Conservation (phyloP, 2,888 invertebrate species). For the Digitonthophagus gazella region DNA sequence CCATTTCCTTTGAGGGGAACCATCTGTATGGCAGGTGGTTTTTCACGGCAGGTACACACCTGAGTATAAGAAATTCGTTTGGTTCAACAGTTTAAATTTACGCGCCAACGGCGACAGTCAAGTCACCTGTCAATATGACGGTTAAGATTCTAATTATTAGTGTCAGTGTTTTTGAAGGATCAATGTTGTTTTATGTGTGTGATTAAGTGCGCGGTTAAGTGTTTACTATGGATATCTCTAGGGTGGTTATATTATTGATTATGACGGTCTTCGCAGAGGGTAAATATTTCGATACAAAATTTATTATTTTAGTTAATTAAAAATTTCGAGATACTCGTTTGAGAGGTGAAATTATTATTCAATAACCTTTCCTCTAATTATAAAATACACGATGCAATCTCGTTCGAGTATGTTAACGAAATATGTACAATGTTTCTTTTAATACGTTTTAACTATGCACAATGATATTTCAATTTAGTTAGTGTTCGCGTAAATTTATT, state of each 20-base stretch:
- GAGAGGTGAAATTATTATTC: too few relatives aligned
- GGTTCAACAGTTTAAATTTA: background rate
- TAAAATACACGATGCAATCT: too few relatives aligned
- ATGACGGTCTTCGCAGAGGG: background rate
- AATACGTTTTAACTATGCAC: too few relatives aligned
- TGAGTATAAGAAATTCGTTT: conserved; percentile 9
- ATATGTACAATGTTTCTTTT: too few relatives aligned
- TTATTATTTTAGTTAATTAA: too few relatives aligned
- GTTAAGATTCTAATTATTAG: background rate
- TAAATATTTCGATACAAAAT: background rate
- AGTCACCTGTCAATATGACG: conserved; percentile 3
- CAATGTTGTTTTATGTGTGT: background rate
- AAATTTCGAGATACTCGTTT: too few relatives aligned
- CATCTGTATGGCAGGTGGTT: conserved; percentile 11
- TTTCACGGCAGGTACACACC: conserved; percentile 4
- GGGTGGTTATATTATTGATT: background rate
- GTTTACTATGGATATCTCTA: background rate
- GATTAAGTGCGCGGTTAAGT: background rate
- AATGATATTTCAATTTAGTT: too few relatives aligned
- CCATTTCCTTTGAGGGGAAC: conserved; percentile 5
- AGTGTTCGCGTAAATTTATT: background rate
- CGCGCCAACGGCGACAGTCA: background rate
- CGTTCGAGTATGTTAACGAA: too few relatives aligned
- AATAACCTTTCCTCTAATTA: too few relatives aligned
- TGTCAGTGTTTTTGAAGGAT: conserved; percentile 2